Percentiles rank a stretch among this genome's conserved stretches.
These are phyloP conservation scores for Magallana gigas DNA, from an alignment of 1,140 invertebrate species.

Conservation along the genomic window DNA sequence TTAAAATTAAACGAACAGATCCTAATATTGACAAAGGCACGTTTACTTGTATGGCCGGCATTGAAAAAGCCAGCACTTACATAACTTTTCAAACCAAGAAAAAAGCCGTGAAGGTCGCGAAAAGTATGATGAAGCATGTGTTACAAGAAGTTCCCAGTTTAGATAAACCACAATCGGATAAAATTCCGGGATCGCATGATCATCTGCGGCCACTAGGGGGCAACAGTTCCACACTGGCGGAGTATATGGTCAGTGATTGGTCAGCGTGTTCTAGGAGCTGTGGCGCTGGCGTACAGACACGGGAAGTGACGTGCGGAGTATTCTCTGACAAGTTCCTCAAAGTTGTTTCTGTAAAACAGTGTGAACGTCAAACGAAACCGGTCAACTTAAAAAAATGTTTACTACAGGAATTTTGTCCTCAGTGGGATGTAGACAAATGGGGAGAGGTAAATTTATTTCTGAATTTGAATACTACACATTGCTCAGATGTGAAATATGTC, in stretches of 20 bases:
- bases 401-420: conserved; percentile 46
- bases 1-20: conserved; percentile 58
- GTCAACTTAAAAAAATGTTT: conserved; percentile 39
- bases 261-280: conserved; percentile 51
- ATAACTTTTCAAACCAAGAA: conserved; percentile 51
- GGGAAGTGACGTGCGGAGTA: conserved; percentile 51
- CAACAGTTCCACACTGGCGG: conserved; percentile 27
- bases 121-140: conserved; percentile 45
- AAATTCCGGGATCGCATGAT: conserved; percentile 40
- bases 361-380: conserved; percentile 40
- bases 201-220: conserved; percentile 7
- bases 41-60: conserved; percentile 56
- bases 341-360: conserved; percentile 45
- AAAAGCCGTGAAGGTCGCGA: conserved; percentile 48
- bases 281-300: conserved; percentile 52
- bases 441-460: conserved; percentile 34
- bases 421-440: conserved; percentile 44
- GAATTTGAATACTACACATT: no score
- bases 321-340: conserved; percentile 46
- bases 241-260: conserved; percentile 51
- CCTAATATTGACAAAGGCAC: conserved; percentile 43
- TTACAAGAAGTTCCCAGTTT: conserved; percentile 15
- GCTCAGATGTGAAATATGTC: no score
- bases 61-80: conserved; percentile 49
- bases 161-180: conserved; percentile 54